Percentiles rank a stretch among this genome's conserved stretches.
Evolutionary conservation across 2,797 vertebrate genomes (phyloP).

Genomic region (Bradypodion pumilum): DNA sequence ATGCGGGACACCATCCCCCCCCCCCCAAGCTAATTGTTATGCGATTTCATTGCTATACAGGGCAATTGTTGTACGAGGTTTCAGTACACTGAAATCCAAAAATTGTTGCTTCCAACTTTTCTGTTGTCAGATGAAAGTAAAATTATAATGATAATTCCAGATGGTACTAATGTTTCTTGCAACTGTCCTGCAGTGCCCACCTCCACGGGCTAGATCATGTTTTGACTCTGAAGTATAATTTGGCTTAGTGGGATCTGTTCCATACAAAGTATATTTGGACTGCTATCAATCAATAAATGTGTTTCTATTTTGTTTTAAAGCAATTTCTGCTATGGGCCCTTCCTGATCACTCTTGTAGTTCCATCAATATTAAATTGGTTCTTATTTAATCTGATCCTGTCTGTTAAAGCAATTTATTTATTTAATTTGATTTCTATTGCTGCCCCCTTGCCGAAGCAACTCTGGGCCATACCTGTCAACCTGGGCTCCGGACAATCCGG

Average conservation of each 20-base stretch:
- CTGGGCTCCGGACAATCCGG: no score
- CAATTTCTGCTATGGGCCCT: not conserved
- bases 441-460: no score
- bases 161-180: not conserved
- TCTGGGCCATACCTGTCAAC: no score
- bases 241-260: not conserved
- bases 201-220: not conserved
- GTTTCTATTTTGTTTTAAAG: not conserved
- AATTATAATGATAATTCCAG: not conserved
- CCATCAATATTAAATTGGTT: not conserved
- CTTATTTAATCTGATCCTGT: not conserved
- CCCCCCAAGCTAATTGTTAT: no score
- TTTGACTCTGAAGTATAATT: not conserved
- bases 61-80: no score
- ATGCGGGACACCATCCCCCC: no score
- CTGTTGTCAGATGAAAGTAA: not conserved
- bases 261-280: not conserved
- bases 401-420: not conserved
- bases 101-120: not conserved
- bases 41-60: no score
- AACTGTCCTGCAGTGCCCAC: not conserved
- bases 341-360: not conserved
- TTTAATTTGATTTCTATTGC: no score
- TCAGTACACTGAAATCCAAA: not conserved
- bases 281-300: not conserved